These are phyloP conservation scores for Celastrina argiolus DNA, from an alignment of 2,888 invertebrate species.

Conservation along the genomic window DNA sequence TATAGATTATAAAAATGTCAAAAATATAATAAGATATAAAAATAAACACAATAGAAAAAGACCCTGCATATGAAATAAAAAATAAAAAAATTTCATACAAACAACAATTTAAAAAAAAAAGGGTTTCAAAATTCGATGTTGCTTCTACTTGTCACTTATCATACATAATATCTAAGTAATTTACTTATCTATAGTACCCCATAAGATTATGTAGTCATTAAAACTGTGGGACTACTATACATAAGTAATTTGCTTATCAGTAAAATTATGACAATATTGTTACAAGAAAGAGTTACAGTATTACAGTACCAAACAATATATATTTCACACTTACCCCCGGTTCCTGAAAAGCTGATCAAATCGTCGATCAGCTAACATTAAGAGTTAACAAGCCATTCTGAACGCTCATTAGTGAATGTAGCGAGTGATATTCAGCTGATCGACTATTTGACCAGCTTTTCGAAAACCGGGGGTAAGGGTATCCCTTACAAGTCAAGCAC, in stretches of 20 bases:
- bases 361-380: too few species aligned
- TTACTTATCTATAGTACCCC: neutral
- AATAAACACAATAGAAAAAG: neutral
- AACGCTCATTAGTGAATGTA: too few species aligned
- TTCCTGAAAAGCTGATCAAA: too few species aligned
- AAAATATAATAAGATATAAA: neutral
- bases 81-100: neutral
- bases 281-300: neutral
- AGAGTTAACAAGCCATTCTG: too few species aligned
- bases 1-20: neutral
- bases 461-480: too few species aligned
- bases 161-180: slow-evolving; percentile 7
- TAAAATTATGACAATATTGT: neutral
- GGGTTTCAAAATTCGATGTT: slow-evolving; percentile 4
- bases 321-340: neutral
- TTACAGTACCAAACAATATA: neutral
- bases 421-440: too few species aligned
- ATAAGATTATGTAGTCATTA: too few species aligned
- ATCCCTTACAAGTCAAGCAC: neutral
- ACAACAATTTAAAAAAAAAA: slow-evolving; percentile 4
- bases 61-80: neutral
- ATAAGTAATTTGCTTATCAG: too few species aligned
- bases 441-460: too few species aligned
- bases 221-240: too few species aligned
- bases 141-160: neutral